These are phyloP conservation scores for Dolichallabes microphthalmus DNA, from an alignment of 2,113 vertebrate genomes.

Conservation along the genomic window DNA sequence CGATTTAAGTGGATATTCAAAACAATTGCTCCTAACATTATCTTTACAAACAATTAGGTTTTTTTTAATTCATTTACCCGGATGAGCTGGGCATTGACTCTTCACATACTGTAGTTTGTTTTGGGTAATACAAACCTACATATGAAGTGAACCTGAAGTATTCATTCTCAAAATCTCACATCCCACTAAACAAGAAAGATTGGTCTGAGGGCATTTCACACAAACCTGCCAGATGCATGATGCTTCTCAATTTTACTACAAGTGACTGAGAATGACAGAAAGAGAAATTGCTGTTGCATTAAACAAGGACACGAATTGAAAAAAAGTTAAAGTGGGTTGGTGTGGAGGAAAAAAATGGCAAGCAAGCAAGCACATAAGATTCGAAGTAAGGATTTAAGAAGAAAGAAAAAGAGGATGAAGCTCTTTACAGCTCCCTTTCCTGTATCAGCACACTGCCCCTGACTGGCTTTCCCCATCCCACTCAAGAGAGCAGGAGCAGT, in stretches of 20 bases:
- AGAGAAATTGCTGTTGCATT: background rate
- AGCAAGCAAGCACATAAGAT: background rate
- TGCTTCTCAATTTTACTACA: constrained; percentile 21
- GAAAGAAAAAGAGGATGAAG: constrained; percentile 14
- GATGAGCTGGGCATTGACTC: background rate
- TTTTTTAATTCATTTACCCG: constrained; percentile 9
- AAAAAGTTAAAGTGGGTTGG: background rate
- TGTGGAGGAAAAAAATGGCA: background rate
- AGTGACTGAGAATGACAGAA: background rate
- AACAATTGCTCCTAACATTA: background rate
- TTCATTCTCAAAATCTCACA: background rate
- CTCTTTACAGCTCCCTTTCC: constrained; percentile 28
- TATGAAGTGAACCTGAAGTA: background rate
- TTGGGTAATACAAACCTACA: background rate
- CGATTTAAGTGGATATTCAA: background rate
- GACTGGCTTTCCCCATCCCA: constrained; percentile 30
- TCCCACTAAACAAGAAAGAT: constrained; percentile 34
- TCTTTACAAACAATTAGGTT: background rate
- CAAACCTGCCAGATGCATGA: constrained; percentile 14
- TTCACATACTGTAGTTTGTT: background rate
- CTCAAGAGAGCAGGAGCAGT: constrained; percentile 18
- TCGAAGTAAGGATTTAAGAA: constrained; percentile 12
- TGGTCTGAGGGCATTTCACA: background rate
- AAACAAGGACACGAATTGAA: constrained; percentile 15
- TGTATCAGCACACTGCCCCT: constrained; percentile 4